Conservation (phyloP, 2,888 invertebrate genomes). For the Lithophane leautieri region DNA sequence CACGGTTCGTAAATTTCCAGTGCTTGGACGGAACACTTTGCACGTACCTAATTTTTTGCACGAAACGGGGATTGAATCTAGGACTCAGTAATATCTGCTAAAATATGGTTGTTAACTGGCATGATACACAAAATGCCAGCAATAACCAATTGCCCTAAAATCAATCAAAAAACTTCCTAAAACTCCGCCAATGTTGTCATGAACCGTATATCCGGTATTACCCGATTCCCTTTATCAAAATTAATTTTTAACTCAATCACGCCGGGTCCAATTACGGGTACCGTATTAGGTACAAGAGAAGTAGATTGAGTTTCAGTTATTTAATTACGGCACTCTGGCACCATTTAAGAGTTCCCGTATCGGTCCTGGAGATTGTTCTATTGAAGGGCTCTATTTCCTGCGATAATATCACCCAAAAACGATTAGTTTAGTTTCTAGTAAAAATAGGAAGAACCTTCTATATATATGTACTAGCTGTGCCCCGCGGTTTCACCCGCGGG, state of each 20-base stretch:
- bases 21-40: too few species aligned
- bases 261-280: conserved; percentile 32
- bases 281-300: conserved; percentile 28
- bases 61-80: background rate
- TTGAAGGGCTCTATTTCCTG: background rate
- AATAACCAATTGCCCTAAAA: background rate
- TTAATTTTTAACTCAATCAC: conserved; percentile 49
- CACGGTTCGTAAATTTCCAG: too few species aligned
- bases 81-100: background rate
- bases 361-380: background rate
- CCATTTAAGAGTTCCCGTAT: conserved; percentile 48
- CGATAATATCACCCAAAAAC: background rate
- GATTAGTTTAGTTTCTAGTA: background rate
- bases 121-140: background rate
- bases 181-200: conserved; percentile 14
- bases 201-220: background rate
- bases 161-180: background rate
- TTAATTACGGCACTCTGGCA: conserved; percentile 54
- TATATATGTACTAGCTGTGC: background rate
- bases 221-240: conserved; percentile 4
- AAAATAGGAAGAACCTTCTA: background rate
- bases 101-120: background rate
- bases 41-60: too few species aligned
- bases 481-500: too few species aligned
- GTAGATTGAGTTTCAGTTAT: conserved; percentile 49